phyloP scores from a whole-genome alignment of 2,888 invertebrate species.

The Koerneria pararmatus region DNA sequence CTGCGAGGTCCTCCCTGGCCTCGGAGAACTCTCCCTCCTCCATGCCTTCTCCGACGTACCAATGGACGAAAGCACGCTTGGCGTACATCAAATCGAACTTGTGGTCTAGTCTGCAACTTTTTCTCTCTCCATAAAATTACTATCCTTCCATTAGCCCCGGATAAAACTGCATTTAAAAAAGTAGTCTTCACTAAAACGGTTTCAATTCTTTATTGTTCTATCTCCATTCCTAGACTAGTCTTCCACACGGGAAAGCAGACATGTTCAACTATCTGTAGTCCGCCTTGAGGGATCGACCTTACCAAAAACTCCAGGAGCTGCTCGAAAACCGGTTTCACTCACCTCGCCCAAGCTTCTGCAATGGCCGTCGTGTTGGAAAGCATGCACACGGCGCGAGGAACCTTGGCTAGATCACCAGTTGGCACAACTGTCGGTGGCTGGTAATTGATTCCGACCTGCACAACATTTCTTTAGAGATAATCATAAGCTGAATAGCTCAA shows the following conservation, averaged over 20 bases:
- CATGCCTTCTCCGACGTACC: constrained; percentile 64
- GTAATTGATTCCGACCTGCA: constrained; percentile 65
- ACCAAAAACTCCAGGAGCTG: too few relatives aligned
- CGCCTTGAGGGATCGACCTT: too few relatives aligned
- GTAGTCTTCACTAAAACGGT: too few relatives aligned
- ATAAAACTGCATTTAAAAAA: too few relatives aligned
- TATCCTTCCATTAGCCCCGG: too few relatives aligned
- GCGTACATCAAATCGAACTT: constrained; percentile 77
- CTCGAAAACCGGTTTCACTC: too few relatives aligned
- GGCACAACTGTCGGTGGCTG: constrained; percentile 79
- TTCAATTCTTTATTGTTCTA: too few relatives aligned
- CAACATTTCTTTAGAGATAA: not conserved
- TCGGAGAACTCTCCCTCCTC: constrained; percentile 59
- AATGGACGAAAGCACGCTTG: constrained; percentile 64
- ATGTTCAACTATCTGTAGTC: too few relatives aligned
- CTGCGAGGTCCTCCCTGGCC: constrained; percentile 55
- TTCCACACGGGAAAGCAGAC: too few relatives aligned
- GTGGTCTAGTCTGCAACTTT: constrained; percentile 71
- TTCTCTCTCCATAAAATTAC: too few relatives aligned
- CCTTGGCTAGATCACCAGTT: constrained; percentile 76
- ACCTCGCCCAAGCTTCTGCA: constrained; percentile 80
- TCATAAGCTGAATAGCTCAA: not conserved
- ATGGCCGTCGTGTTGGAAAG: constrained; percentile 86
- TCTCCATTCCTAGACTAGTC: too few relatives aligned
- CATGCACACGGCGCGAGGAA: constrained; percentile 77